phyloP scores from a whole-genome alignment of 2,113 vertebrate species.

The Xyrauchen texanus region DNA sequence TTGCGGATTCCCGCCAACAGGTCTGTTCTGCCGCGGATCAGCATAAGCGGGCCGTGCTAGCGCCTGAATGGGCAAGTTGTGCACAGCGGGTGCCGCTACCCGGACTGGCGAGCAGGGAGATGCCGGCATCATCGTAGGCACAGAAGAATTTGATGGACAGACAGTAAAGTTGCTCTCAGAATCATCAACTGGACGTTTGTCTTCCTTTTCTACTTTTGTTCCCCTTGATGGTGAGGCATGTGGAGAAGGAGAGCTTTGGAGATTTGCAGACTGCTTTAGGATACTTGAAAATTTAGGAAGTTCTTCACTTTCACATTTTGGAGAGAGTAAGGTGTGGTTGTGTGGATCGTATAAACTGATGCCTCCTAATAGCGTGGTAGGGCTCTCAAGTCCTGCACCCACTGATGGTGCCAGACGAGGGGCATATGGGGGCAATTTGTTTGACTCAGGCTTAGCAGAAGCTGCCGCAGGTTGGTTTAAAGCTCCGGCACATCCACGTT shows the following conservation, averaged over 20 bases:
- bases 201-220: slow-evolving; percentile 60
- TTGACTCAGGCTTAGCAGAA: slow-evolving; percentile 65
- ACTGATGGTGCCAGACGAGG: slow-evolving; percentile 82
- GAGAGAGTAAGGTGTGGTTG: slow-evolving; percentile 71
- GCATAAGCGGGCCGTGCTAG: slow-evolving; percentile 88
- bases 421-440: slow-evolving; percentile 84
- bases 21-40: slow-evolving; percentile 84
- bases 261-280: slow-evolving; percentile 79
- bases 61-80: slow-evolving; percentile 91
- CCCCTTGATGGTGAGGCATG: slow-evolving; percentile 61
- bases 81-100: slow-evolving; percentile 84
- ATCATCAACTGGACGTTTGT: slow-evolving; percentile 57
- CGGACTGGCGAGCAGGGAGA: slow-evolving; percentile 72
- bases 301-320: slow-evolving; percentile 72
- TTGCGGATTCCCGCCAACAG: slow-evolving; percentile 69
- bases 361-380: slow-evolving; percentile 85
- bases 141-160: slow-evolving; percentile 48
- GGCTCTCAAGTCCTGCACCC: slow-evolving; percentile 80
- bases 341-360: slow-evolving; percentile 92
- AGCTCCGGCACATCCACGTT: slow-evolving; percentile 52
- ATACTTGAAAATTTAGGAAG: slow-evolving; percentile 77
- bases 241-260: slow-evolving; percentile 62
- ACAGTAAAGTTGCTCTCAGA: slow-evolving; percentile 59
- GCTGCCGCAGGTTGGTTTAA: slow-evolving; percentile 1
- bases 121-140: slow-evolving; percentile 48